These are phyloP conservation scores for Calonectris borealis DNA, from an alignment of 2,113 vertebrate species.

Conservation along the genomic window DNA sequence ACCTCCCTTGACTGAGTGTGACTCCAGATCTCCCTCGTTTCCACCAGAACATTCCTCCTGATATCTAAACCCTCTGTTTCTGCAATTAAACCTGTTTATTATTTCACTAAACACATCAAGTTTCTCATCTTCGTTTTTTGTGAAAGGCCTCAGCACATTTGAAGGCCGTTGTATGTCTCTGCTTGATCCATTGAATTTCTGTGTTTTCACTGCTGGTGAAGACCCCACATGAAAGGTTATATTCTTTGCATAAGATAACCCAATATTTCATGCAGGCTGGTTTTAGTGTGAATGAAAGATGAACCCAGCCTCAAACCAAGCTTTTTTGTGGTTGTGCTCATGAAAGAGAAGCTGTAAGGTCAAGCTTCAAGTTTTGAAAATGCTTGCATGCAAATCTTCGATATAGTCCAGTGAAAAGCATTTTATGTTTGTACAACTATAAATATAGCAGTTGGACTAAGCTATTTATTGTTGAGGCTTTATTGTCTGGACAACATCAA, in stretches of 20 bases:
- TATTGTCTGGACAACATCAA: neutral
- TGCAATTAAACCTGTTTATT: neutral
- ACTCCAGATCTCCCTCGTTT: neutral
- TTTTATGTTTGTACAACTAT: neutral
- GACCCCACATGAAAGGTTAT: accelerated
- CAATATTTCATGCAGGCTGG: neutral
- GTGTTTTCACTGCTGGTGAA: neutral
- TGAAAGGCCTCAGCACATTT: neutral
- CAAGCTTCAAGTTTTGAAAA: neutral
- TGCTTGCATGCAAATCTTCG: neutral
- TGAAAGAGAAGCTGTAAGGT: neutral
- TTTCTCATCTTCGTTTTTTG: neutral
- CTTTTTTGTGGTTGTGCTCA: neutral
- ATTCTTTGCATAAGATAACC: neutral
- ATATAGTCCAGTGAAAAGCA: neutral
- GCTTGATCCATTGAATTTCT: neutral
- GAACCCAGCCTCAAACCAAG: neutral
- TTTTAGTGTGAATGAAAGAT: neutral
- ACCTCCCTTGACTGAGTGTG: accelerated
- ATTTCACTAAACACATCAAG: neutral
- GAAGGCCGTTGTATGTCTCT: neutral
- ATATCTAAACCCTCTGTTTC: neutral
- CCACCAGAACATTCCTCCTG: neutral
- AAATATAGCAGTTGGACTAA: neutral
- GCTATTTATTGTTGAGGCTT: neutral